Evolutionary conservation across 2,113 vertebrate species (phyloP).

Genomic region (Neotragus moschatus): DNA sequence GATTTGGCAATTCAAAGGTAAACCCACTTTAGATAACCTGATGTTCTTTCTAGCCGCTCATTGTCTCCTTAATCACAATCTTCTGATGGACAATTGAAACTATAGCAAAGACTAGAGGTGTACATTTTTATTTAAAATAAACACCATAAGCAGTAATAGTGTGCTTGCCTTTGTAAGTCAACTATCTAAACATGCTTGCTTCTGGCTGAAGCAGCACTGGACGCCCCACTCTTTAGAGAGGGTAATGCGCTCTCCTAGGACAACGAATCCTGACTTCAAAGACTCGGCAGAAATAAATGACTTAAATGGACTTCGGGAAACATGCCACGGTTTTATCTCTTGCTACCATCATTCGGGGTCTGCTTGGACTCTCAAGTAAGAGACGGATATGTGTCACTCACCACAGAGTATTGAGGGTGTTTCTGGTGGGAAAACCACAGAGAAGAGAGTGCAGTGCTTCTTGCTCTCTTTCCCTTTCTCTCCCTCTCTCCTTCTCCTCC

Average conservation of each 20-base stretch:
- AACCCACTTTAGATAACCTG: not conserved
- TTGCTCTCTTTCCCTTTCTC: not conserved
- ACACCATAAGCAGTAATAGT: not conserved
- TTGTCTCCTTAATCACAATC: not conserved
- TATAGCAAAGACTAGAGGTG: not conserved
- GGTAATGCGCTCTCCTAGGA: not conserved
- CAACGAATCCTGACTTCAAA: slow-evolving; percentile 4
- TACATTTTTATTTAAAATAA: slow-evolving; percentile 35
- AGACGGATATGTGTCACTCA: not conserved
- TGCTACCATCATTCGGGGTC: not conserved
- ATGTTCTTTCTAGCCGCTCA: not conserved
- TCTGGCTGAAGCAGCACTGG: not conserved
- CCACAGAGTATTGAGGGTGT: not conserved
- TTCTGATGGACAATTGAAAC: not conserved
- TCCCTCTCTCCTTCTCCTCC: not conserved
- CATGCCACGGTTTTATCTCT: not conserved
- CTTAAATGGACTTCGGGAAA: not conserved
- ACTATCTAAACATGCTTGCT: not conserved
- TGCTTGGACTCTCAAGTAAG: not conserved
- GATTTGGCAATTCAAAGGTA: not conserved
- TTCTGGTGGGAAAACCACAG: not conserved
- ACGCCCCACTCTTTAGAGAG: not conserved
- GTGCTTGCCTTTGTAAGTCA: not conserved
- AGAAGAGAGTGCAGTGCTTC: not conserved
- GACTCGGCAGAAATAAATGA: not conserved